phyloP scores from a whole-genome alignment of 1,140 invertebrate genomes.

The Mactra quadrangularis region DNA sequence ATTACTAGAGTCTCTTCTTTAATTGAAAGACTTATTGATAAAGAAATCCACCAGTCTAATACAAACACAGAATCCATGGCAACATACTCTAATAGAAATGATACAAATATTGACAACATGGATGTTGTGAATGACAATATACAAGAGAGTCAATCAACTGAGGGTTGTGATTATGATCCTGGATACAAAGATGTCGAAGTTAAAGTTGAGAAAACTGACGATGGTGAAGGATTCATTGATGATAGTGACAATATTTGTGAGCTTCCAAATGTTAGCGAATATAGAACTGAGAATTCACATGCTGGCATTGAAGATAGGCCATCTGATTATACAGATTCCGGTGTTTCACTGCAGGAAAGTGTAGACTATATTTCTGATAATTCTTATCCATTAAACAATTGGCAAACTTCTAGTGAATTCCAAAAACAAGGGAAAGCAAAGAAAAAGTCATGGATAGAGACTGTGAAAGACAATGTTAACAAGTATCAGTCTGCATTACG shows the following conservation, averaged over 20 bases:
- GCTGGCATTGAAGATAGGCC: neutral
- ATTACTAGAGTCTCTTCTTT: conserved; percentile 16
- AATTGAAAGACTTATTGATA: conserved; percentile 33
- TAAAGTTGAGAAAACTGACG: conserved; percentile 16
- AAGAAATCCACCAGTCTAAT: conserved; percentile 10
- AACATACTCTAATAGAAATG: neutral
- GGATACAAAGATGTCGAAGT: conserved; percentile 13
- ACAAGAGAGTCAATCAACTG: too few relatives aligned
- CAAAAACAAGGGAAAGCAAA: neutral
- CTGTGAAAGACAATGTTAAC: conserved; percentile 55
- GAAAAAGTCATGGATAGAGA: conserved; percentile 44
- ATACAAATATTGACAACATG: neutral
- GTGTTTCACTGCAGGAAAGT: too few relatives aligned
- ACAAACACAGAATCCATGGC: neutral
- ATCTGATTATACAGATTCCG: too few relatives aligned
- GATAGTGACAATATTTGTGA: too few relatives aligned
- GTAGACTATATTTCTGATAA: neutral
- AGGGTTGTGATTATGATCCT: neutral
- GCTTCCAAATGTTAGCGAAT: neutral
- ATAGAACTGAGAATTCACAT: conserved; percentile 1
- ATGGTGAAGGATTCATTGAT: neutral
- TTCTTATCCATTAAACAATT: neutral
- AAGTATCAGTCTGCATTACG: conserved; percentile 47
- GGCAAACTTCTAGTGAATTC: neutral
- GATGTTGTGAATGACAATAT: neutral